Conservation (phyloP, 2,113 vertebrate species). For the Phoxinus phoxinus region DNA sequence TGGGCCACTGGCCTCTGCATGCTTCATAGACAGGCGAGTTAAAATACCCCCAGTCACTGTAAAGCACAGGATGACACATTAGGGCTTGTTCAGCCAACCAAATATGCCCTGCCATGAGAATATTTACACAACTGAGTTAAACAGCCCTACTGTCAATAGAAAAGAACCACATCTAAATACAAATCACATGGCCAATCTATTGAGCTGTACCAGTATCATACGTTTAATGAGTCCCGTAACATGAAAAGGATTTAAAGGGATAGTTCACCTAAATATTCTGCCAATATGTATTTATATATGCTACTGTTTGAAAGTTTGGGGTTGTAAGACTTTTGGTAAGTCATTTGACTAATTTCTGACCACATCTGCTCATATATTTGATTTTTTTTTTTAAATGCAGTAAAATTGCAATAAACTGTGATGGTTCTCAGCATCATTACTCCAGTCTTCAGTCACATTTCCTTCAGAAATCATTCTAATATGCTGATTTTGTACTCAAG, state of each 20-base stretch:
- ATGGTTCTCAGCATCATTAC: neutral
- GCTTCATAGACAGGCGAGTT: constrained; percentile 29
- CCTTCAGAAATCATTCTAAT: neutral
- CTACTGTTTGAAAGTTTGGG: neutral
- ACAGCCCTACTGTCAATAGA: constrained; percentile 31
- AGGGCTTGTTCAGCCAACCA: constrained; percentile 45
- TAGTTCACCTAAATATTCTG: neutral
- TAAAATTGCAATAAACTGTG: neutral
- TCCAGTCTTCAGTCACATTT: neutral
- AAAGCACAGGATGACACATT: constrained; percentile 47
- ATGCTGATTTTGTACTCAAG: neutral
- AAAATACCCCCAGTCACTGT: constrained; percentile 35
- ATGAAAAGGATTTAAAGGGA: neutral
- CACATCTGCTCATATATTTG: neutral
- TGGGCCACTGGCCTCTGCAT: constrained; percentile 39
- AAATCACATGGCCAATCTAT: constrained; percentile 14
- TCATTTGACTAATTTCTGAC: neutral
- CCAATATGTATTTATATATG: neutral
- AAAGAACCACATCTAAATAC: neutral
- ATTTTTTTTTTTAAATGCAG: neutral
- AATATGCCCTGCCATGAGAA: constrained; percentile 20
- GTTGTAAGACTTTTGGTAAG: neutral
- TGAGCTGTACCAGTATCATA: neutral
- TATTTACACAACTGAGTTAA: constrained; percentile 50
- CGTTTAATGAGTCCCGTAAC: neutral